These are phyloP conservation scores for Beris chalybata DNA, from an alignment of 2,888 invertebrate genomes.

Conservation along the genomic window DNA sequence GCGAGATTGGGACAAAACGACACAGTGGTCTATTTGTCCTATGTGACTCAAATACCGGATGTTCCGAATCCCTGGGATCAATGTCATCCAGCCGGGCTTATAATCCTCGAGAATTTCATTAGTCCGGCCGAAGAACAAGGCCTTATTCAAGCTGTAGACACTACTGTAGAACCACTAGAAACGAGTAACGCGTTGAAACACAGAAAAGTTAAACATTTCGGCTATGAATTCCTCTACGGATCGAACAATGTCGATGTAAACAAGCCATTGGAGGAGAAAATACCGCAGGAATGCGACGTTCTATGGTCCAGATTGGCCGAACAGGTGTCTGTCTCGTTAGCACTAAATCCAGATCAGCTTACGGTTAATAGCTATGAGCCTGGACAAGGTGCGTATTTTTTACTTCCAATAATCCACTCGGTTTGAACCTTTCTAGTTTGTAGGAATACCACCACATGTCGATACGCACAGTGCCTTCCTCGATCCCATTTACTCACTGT, in stretches of 20 bases:
- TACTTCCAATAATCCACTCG: background rate
- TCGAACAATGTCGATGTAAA: slow-evolving; percentile 80
- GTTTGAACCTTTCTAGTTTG: slow-evolving; percentile 40
- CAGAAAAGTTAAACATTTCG: slow-evolving; percentile 85
- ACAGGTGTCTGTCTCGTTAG: slow-evolving; percentile 58
- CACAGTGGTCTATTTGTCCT: slow-evolving; percentile 66
- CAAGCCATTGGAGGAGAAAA: slow-evolving; percentile 65
- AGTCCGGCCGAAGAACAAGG: slow-evolving; percentile 65
- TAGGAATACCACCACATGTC: slow-evolving; percentile 92
- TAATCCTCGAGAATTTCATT: slow-evolving; percentile 72
- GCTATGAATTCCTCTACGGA: slow-evolving; percentile 88
- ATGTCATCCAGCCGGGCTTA: slow-evolving; percentile 68
- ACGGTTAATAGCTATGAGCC: slow-evolving; percentile 83
- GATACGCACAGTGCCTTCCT: slow-evolving; percentile 96
- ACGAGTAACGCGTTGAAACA: slow-evolving; percentile 66
- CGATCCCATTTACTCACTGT: slow-evolving; percentile 83
- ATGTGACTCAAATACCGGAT: slow-evolving; percentile 44
- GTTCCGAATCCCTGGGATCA: slow-evolving; percentile 49
- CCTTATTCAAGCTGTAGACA: slow-evolving; percentile 64
- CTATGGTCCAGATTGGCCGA: slow-evolving; percentile 59
- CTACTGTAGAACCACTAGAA: slow-evolving; percentile 48
- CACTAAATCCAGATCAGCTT: slow-evolving; percentile 72
- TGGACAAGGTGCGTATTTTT: slow-evolving; percentile 69
- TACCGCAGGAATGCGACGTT: slow-evolving; percentile 71
- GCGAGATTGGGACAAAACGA: slow-evolving; percentile 62